Conservation (phyloP, 2,888 invertebrate genomes). For the Hyppa rectilinea region DNA sequence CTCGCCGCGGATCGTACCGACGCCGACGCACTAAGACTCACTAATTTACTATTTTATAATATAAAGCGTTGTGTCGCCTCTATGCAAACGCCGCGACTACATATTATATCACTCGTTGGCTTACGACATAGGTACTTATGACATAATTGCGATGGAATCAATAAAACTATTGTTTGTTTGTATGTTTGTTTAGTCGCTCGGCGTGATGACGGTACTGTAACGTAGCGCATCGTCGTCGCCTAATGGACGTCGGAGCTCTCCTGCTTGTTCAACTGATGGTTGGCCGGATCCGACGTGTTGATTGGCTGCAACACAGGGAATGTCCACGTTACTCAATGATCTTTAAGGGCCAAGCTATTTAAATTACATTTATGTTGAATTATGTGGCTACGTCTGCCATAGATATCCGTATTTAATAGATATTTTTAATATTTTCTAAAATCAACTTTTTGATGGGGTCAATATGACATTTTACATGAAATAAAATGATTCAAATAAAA, state of each 20-base stretch:
- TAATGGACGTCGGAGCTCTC: conserved; percentile 96
- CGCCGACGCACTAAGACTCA: conserved; percentile 62
- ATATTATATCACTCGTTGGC: conserved; percentile 80
- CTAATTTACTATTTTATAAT: conserved; percentile 61
- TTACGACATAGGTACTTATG: conserved; percentile 83
- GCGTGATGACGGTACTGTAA: conserved; percentile 82
- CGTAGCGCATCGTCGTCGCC: conserved; percentile 79
- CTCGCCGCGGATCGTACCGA: conserved; percentile 56
- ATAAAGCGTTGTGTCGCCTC: conserved; percentile 68
- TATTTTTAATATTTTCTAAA: no score
- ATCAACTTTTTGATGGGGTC: not conserved
- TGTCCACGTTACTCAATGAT: conserved; percentile 17
- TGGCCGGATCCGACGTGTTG: conserved; percentile 95
- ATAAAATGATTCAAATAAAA: not conserved
- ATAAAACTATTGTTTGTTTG: conserved; percentile 88
- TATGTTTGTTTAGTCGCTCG: conserved; percentile 71
- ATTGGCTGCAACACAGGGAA: conserved; percentile 92
- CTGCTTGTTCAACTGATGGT: conserved; percentile 94
- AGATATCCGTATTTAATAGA: not conserved
- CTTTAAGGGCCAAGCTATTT: conserved; percentile 17
- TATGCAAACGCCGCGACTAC: conserved; percentile 78
- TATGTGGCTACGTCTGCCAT: not conserved
- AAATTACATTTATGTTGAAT: not conserved
- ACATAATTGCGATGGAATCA: conserved; percentile 83
- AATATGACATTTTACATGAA: not conserved